Base-by-base conservation (phyloP, 2,888 invertebrate genomes). In the Chorisops tibialis region DNA sequence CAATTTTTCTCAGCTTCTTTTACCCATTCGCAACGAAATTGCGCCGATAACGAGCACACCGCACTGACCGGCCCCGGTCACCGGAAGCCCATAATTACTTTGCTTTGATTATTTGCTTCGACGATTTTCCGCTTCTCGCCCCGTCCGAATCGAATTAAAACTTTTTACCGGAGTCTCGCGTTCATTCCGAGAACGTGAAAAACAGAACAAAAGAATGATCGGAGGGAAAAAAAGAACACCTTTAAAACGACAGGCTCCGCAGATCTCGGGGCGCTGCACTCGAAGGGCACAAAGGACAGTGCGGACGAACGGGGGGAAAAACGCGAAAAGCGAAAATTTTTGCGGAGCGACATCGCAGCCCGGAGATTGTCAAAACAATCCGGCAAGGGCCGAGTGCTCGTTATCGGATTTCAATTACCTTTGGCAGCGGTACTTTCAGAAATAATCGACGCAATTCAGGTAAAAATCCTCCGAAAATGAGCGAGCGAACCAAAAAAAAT, bases 401-500 rank as follows among this genome's bases (percentile, higher is more conserved):
- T 24, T 1, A n/a, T 14, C 16, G 11, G n/a, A 21, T 22, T 24
- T 16, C n/a, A 48, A 48, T 50, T 56, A 56, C 56, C 45, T 56
- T 56, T 43, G 24, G 22, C 56, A 56, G 35, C 43, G 16, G 30
- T 56, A 43, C 43, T 43, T 45, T 24, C 43, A 30, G 43, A 12
- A 14, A 14, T 30, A 43, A 43, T 45, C 12, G 18, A 56, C 16
- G 18, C 24, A 43, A 43, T 35, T n/a, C n/a, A 3, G 16, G 45
- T 11, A 18, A 45, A 30, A 43, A 30, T 21, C 5, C 43, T 18
- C 45, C 14, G 19, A 59, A 59, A 58, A 22, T 45, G 18, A 45
- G 24, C 12, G 45, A 50, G 22, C 38, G 39, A 52, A 52, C 41
- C 21, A 22, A 52, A 30, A 16, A 43, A 38, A 59, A 59, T 59